Conservation (phyloP, 2,888 invertebrate species). For the Doris montereyensis region DNA sequence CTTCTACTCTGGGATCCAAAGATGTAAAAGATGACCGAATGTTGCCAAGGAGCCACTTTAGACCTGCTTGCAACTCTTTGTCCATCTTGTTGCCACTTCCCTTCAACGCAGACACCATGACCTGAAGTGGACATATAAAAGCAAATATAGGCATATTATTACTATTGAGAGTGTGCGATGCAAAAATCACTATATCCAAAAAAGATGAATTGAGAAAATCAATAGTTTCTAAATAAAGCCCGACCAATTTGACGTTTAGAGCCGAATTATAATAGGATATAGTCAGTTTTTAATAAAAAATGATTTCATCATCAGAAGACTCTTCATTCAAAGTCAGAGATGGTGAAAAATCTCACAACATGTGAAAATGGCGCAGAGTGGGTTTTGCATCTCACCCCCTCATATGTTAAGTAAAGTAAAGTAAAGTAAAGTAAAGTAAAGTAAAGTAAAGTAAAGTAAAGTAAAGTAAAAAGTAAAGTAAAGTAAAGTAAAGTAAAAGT, state of each 20-base stretch:
- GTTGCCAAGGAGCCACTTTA: slow-evolving; percentile 81
- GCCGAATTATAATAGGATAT: no score
- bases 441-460: neutral
- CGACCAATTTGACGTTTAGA: no score
- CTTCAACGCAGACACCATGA: slow-evolving; percentile 74
- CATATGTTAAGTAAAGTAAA: neutral
- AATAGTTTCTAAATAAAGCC: neutral
- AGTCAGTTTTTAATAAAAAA: no score
- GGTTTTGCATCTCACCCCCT: no score
- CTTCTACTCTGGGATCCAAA: slow-evolving; percentile 79
- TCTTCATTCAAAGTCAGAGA: no score
- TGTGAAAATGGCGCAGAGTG: no score
- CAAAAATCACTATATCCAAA: no score
- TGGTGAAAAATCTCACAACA: no score
- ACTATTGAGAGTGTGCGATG: neutral
- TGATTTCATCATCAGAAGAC: no score
- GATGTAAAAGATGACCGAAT: slow-evolving; percentile 80
- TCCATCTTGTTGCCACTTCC: slow-evolving; percentile 77
- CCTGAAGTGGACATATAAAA: slow-evolving; percentile 68
- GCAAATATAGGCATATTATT: neutral
- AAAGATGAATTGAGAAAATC: neutral
- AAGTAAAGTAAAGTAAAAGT: slow-evolving; percentile 1
- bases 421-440: neutral
- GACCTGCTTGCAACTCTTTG: slow-evolving; percentile 76
- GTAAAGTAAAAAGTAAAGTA: no score